A percentile compares a stretch with the other conserved stretches of the same genome.
Evolutionary conservation across 2,113 vertebrate species (phyloP).

Genomic region (Pseudorasbora parva): DNA sequence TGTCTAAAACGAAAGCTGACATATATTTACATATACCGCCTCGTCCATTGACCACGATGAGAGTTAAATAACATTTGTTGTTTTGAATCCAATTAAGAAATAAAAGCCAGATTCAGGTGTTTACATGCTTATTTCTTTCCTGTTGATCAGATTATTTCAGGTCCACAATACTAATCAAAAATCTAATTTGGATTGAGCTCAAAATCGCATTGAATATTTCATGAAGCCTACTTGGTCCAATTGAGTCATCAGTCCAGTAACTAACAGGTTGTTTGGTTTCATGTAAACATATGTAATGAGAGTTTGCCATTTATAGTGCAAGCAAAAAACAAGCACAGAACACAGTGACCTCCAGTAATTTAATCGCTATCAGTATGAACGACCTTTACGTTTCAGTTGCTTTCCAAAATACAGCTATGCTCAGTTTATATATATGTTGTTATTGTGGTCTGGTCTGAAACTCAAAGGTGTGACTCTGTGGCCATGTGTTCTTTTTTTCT

Average conservation of each 20-base stretch:
- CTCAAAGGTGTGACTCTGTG: neutral
- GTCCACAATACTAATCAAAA: neutral
- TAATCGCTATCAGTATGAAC: neutral
- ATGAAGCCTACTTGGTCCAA: neutral
- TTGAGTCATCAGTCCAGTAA: neutral
- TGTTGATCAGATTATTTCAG: neutral
- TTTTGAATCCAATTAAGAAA: neutral
- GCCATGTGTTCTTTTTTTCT: neutral
- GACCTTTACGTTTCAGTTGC: neutral
- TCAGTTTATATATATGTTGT: neutral
- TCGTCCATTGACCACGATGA: too few relatives aligned
- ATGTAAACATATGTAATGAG: neutral
- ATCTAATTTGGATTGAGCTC: neutral
- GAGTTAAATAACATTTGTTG: too few relatives aligned
- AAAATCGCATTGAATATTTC: neutral
- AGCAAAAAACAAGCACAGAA: neutral
- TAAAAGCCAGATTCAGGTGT: neutral
- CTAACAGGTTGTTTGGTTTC: neutral
- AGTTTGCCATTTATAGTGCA: neutral
- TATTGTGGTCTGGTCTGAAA: neutral
- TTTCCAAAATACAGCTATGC: neutral
- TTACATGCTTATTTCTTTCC: neutral
- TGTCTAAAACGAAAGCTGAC: too few relatives aligned
- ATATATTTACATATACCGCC: too few relatives aligned
- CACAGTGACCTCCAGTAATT: neutral